Percentiles rank a stretch among this genome's conserved stretches.
phyloP scores from a whole-genome alignment of 2,797 vertebrate species.

The Malacoraja senta region DNA sequence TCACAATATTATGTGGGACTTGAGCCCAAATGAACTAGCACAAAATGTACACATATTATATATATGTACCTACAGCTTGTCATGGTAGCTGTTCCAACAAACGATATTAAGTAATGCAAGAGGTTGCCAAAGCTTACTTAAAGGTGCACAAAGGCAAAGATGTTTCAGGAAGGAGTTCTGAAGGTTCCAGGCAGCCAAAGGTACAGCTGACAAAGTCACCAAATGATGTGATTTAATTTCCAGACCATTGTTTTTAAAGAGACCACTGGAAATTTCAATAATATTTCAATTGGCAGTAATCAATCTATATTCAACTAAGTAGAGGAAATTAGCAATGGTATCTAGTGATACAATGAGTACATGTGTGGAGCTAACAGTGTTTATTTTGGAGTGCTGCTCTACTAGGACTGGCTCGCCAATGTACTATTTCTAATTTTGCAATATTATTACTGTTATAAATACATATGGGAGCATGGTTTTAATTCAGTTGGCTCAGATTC shows the following conservation, averaged over 20 bases:
- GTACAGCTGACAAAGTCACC: no score
- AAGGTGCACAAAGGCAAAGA: no score
- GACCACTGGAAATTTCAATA: neutral
- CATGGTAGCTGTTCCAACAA: no score
- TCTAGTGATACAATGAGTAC: neutral
- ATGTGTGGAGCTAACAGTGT: neutral
- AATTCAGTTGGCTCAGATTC: neutral
- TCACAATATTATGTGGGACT: no score
- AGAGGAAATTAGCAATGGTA: neutral
- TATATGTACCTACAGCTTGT: no score
- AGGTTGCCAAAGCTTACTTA: no score
- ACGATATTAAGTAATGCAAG: no score
- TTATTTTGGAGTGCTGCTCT: neutral
- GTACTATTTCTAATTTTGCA: no score
- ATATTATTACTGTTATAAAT: neutral
- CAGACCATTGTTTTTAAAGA: neutral
- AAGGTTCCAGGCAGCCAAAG: no score
- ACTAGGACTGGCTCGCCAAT: no score
- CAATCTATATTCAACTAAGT: conserved; percentile 25
- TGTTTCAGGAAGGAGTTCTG: no score
- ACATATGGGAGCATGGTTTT: neutral
- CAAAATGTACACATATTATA: neutral
- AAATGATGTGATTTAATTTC: no score
- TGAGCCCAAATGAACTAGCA: neutral
- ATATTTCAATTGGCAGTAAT: neutral